A percentile compares a stretch with the other conserved stretches of the same genome.
These are phyloP conservation scores for Nematopogon swammerdamellus DNA, from an alignment of 2,888 invertebrate species.

Conservation along the genomic window DNA sequence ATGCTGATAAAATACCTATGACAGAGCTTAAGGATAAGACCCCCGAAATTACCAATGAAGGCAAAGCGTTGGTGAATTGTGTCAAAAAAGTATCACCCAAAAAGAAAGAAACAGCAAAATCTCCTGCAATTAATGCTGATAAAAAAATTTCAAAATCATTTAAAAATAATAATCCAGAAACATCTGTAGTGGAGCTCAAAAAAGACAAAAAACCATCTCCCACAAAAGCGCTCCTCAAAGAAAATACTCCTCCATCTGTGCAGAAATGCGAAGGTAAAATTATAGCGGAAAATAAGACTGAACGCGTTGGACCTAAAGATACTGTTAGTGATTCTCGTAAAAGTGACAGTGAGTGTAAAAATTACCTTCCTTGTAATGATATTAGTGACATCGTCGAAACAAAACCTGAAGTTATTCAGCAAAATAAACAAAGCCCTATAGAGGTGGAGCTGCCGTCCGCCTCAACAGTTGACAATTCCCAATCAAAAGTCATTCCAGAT, in stretches of 20 bases:
- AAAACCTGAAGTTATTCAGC: conserved; percentile 2
- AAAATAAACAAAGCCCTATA: conserved; percentile 5
- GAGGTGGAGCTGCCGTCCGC: too few relatives aligned
- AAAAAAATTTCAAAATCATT: neutral
- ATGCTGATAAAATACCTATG: conserved; percentile 12
- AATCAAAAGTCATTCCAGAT: conserved; percentile 6
- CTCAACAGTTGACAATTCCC: conserved; percentile 1
- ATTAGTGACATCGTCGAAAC: conserved; percentile 3
- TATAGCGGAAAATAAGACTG: conserved; percentile 23
- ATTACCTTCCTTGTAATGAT: neutral
- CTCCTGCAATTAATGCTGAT: conserved; percentile 8
- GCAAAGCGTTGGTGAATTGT: neutral
- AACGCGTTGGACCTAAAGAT: conserved; percentile 16
- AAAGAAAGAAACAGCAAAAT: conserved; percentile 15
- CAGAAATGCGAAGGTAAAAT: too few relatives aligned
- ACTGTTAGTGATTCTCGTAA: conserved; percentile 15
- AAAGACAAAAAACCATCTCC: too few relatives aligned
- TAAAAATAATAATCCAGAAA: neutral
- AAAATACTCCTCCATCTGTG: too few relatives aligned
- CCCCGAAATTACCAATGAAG: conserved; percentile 1
- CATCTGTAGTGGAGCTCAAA: conserved; percentile 14
- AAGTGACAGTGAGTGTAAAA: conserved; percentile 1
- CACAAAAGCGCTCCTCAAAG: too few relatives aligned
- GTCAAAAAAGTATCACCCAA: neutral
- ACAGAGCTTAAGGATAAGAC: conserved; percentile 3